Conservation (phyloP, 2,113 vertebrate genomes). For the Acanthochromis polyacanthus region DNA sequence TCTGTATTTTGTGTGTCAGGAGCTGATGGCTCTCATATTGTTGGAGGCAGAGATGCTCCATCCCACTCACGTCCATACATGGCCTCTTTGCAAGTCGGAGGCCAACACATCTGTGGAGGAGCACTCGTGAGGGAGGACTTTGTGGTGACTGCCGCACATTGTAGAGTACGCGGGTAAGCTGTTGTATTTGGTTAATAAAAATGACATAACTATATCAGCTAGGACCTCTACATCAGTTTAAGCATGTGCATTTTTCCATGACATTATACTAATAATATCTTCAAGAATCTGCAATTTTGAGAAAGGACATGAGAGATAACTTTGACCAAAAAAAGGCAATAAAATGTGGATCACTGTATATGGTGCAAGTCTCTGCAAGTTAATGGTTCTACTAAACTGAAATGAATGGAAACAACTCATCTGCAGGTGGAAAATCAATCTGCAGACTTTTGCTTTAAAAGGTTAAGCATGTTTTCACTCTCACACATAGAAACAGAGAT, state of each 20-base stretch:
- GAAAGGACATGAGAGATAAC: not conserved
- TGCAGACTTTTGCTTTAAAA: not conserved
- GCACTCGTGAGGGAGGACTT: constrained; percentile 80
- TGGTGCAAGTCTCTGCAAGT: not conserved
- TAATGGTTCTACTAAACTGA: not conserved
- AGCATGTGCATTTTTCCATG: no score
- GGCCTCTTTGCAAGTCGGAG: constrained; percentile 70
- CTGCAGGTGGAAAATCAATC: not conserved
- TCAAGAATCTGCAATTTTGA: not conserved
- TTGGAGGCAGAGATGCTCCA: constrained; percentile 79
- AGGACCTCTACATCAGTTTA: no score
- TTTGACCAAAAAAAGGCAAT: no score
- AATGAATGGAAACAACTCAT: not conserved
- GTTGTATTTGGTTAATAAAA: not conserved
- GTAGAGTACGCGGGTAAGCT: constrained; percentile 61
- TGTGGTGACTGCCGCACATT: constrained; percentile 86
- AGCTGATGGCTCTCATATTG: constrained; percentile 68
- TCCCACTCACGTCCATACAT: constrained; percentile 85
- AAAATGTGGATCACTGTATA: no score
- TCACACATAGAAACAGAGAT: not conserved
- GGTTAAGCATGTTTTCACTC: not conserved
- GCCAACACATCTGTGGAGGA: constrained; percentile 78
- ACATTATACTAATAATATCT: not conserved
- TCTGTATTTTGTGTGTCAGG: constrained; percentile 48
- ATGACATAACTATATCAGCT: not conserved